Evolutionary conservation across 2,113 vertebrate species (phyloP), one percentile per base, ranked within the genome.

Genomic region (Collichthys lucidus): DNA sequence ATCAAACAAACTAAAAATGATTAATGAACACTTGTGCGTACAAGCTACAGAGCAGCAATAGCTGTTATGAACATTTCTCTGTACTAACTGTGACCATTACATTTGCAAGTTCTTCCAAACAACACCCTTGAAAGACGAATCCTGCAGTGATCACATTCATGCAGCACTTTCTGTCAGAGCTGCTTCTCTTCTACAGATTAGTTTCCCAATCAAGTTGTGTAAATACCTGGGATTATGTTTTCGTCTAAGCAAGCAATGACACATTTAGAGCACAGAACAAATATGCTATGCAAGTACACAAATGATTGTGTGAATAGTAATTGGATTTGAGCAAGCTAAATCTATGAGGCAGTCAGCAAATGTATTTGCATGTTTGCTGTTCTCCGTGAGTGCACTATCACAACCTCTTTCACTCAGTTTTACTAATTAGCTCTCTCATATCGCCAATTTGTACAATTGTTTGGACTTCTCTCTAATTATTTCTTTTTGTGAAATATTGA

Each of bases 1-100:
- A 82, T 79, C 78, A 67, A 80, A 83, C 56, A 24, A 80, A 74
- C 19, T 72, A 52, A 16, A 63, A 26, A 63, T 82, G 81, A 88
- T 81, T 69, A 52, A 87, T 79, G 67, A 60, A 46, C 15, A 44
- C 19, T 31, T 74, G 40, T 65, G 0, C 55, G 22, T 24, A 50
- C 22, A 63, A 64, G 62, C 15, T 56, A 20, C 52, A 81, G 44
- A 49, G 26, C 55, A 26, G 74, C 24, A 52, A 64, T 2, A 6
- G 66, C 42, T 12, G 20, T 65, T 19, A 66, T 29, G 56, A 29
- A 64, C 67, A 68, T 62, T 15, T 62, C 24, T 50, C 50, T 44
- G 47, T 40, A 7, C 20, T 77, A 24, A 55, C 56, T 22, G 11
- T 44, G 11, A 67, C 50, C 14, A 44, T 53, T 29, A 68, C 14